Base-by-base conservation (phyloP, 2,888 invertebrate species). In the Trissonchulus latispiculum region DNA sequence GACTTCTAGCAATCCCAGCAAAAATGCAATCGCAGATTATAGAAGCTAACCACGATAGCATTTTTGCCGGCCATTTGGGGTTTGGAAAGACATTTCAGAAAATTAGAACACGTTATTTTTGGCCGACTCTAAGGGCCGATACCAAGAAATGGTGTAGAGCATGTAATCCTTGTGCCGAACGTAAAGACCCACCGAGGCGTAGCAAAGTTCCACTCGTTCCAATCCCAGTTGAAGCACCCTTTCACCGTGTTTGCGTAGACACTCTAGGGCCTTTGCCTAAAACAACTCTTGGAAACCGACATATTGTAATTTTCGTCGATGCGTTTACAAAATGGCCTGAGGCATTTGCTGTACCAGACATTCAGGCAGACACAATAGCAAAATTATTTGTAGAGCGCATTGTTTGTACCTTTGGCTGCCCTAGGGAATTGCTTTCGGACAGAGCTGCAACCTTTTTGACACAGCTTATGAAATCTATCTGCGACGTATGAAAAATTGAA, bases 341-440 rank as follows among this genome's bases (percentile, higher is more conserved):
- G 76, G 76, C 77, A 66, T 61, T 81, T 35, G 77, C 83, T 1
- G 64, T 83, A 28, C 79, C 79, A 0, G 78, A 82, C 61, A 79
- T 80, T 32, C 78, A 77, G 66, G 78, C 83, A 0, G 75, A 74
- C 8, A 81, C 81, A 0, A 76, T 82, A 3, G 81, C 82, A 0
- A 67, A 73, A n/a, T 76, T 79, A 1, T 68, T 82, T 23, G 62
- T 77, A 3, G 73, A 74, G 8, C 59, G 77, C 2, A 61, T 79
- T 15, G 74, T 79, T 3, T 71, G 75, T 1, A 73, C 75, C 29
- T 77, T 76, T 74, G 80, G 79, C 1, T 66, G 72, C 3, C 78
- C 78, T 8, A 69, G 66, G 0, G 70, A 74, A 37, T 35, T 82
- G 1, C 72, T 79, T 1, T 74, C 78, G 0, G 82, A 82, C 71